These are phyloP conservation scores for Pampus argenteus DNA, from an alignment of 2,797 vertebrate species.

Conservation along the genomic window DNA sequence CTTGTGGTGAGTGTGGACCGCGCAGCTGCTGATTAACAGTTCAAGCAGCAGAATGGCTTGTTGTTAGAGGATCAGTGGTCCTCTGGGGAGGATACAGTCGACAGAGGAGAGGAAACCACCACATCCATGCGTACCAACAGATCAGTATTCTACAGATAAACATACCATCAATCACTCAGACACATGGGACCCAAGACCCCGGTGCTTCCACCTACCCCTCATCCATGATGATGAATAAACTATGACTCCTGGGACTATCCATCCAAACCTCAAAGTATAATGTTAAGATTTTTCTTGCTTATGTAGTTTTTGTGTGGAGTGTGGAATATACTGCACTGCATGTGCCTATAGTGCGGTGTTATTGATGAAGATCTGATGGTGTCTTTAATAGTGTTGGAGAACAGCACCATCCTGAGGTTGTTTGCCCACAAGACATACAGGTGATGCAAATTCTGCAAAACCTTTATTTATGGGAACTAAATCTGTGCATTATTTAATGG, in stretches of 20 bases:
- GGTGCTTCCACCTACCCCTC: slow-evolving; percentile 20
- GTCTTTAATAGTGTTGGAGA: slow-evolving; percentile 19
- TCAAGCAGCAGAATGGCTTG: slow-evolving; percentile 12
- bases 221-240: slow-evolving; percentile 62
- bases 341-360: background rate
- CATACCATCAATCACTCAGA: slow-evolving; percentile 70
- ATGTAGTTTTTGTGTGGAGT: background rate
- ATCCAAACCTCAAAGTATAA: slow-evolving; percentile 14
- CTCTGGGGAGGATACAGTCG: slow-evolving; percentile 39
- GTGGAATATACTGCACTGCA: background rate
- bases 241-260: slow-evolving; percentile 40
- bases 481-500: background rate
- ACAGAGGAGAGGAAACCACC: slow-evolving; percentile 34
- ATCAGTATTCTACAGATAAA: slow-evolving; percentile 74
- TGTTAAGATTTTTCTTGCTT: slow-evolving; percentile 5
- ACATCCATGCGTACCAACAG: slow-evolving; percentile 51
- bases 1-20: background rate
- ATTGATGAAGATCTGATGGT: background rate
- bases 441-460: background rate
- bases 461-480: background rate
- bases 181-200: slow-evolving; percentile 42
- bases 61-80: slow-evolving; percentile 38
- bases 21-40: slow-evolving; percentile 36
- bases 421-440: slow-evolving; percentile 12
- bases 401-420: slow-evolving; percentile 73